Base-by-base conservation (phyloP, 2,888 invertebrate genomes). In the Calliopum simillimum region DNA sequence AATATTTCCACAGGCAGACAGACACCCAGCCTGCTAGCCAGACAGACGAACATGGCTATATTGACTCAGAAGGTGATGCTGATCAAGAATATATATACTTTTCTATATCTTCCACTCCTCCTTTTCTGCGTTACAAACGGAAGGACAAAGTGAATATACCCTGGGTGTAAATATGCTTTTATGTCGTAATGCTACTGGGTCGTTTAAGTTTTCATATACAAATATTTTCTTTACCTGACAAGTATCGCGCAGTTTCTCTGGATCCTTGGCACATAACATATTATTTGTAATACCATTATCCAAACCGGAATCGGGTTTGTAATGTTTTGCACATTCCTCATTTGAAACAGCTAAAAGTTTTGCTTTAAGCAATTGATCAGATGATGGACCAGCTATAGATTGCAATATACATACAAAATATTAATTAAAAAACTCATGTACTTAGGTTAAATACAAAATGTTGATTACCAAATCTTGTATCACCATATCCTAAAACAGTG, bases 311-410 rank as follows among this genome's bases (percentile, higher is more conserved):
- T 73, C 76, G 3, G 14, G 4, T 41, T 56, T 21, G 14, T 72
- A 64, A 25, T 63, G 59, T 8, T 44, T 69, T 49, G 41, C 47
- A 70, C 55, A 71, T 19, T 58, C 56, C 8, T 21, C 23, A 46
- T 69, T 73, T 14, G 73, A 65, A 55, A 65, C 62, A 11, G 62
- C 73, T 58, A 13, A 5, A 21, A 82, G 70, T 13, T 69, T 68
- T 2, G 82, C 82, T 76, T 81, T 82, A 56, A 80, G 76, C 55
- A 83, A 69, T 43, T 76, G 73, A 49, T 78, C 75, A 46, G 81
- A 79, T 25, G 73, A 33, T 16, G 53, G 16, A n/a, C 70, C 67
- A 41, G 59, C 67, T 67, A 13, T 41, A 0, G 49, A 6, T 1
- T 8, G 33, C 8, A 23, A 3, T 2, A 19, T 19, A 51, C 19